phyloP scores from a whole-genome alignment of 2,888 invertebrate genomes.

The Dastarcus helophoroides region DNA sequence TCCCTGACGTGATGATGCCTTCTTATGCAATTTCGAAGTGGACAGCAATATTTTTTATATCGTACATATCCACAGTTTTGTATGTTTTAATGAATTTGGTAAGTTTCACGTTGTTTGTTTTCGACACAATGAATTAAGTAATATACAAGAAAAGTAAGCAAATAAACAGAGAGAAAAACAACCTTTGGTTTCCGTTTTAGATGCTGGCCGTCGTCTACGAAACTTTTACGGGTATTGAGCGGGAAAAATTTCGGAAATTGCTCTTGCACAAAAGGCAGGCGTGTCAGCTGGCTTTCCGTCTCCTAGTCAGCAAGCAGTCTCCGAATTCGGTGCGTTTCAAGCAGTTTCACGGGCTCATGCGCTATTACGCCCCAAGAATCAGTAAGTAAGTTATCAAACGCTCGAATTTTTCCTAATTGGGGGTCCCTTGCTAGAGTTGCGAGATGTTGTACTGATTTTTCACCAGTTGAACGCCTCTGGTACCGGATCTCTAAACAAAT shows the following conservation, averaged over 20 bases:
- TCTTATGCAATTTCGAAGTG: conserved; percentile 69
- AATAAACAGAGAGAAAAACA: conserved; percentile 1
- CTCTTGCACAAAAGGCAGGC: conserved; percentile 72
- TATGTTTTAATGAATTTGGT: conserved; percentile 85
- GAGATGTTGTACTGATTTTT: conserved; percentile 70
- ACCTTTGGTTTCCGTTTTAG: conserved; percentile 33
- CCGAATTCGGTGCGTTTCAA: conserved; percentile 56
- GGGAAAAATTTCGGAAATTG: conserved; percentile 73
- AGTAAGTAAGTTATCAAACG: conserved; percentile 35
- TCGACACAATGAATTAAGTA: neutral
- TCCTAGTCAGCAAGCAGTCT: conserved; percentile 66
- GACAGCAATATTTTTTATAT: conserved; percentile 78
- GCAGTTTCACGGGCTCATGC: conserved; percentile 72
- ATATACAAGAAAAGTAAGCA: neutral
- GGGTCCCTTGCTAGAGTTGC: conserved; percentile 40
- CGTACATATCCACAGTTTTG: conserved; percentile 72
- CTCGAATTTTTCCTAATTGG: conserved; percentile 1
- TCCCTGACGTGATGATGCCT: conserved; percentile 90
- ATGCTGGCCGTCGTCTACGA: conserved; percentile 87
- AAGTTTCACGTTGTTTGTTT: conserved; percentile 34
- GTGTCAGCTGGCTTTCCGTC: conserved; percentile 67
- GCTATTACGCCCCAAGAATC: conserved; percentile 63
- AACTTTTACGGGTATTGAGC: conserved; percentile 75
- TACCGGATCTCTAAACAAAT: conserved; percentile 52
- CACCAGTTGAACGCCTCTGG: conserved; percentile 61